These are phyloP conservation scores for Novumbra hubbsi DNA, from an alignment of 2,797 vertebrate species.

Conservation along the genomic window DNA sequence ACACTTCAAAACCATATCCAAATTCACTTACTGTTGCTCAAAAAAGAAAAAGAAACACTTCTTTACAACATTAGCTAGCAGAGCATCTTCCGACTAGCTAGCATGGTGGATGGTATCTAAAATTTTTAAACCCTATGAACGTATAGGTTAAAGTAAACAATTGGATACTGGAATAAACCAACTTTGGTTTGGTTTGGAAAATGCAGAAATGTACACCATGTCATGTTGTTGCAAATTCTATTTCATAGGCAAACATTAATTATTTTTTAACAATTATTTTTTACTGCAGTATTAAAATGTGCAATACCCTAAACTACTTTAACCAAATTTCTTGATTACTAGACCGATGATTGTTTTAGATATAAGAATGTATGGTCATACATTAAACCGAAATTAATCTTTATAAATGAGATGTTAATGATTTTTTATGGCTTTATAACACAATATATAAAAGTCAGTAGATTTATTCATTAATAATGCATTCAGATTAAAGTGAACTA, in stretches of 20 bases:
- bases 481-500: background rate
- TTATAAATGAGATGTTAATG: background rate
- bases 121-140: background rate
- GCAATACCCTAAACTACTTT: no score
- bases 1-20: background rate
- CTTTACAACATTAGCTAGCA: background rate
- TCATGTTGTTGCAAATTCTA: background rate
- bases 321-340: no score
- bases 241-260: background rate
- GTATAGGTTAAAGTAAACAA: background rate
- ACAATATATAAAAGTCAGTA: background rate
- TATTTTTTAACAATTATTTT: no score
- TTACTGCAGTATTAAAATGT: no score
- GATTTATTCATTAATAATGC: background rate
- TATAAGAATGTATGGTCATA: background rate
- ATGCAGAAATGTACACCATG: background rate
- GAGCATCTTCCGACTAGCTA: background rate
- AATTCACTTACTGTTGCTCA: background rate
- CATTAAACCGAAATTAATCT: background rate
- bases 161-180: no score
- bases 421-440: background rate
- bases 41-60: background rate
- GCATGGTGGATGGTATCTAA: background rate
- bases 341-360: background rate
- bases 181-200: no score